Conservation (phyloP, 2,888 invertebrate species). For the Ptilodon capucinus region DNA sequence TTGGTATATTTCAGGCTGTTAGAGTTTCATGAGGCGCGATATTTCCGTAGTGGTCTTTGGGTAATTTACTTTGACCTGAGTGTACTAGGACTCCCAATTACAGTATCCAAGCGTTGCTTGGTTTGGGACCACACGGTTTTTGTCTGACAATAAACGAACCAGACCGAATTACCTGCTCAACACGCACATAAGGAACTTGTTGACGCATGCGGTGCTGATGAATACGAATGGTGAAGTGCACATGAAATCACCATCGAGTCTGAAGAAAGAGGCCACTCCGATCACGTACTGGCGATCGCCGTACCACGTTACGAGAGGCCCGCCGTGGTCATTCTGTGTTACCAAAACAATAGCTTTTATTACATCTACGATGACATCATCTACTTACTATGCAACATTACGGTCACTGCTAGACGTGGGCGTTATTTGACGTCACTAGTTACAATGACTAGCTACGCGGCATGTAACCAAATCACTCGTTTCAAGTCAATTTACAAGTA, state of each 20-base stretch:
- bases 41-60: too few relatives aligned
- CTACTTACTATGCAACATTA: too few relatives aligned
- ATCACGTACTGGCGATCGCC: constrained; percentile 30
- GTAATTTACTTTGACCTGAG: too few relatives aligned
- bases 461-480: too few relatives aligned
- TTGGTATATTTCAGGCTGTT: too few relatives aligned
- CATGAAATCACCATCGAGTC: constrained; percentile 5
- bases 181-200: constrained; percentile 4
- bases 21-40: too few relatives aligned
- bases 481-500: too few relatives aligned
- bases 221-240: constrained; percentile 9
- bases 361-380: too few relatives aligned
- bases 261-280: constrained; percentile 27
- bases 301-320: constrained; percentile 39
- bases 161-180: not conserved
- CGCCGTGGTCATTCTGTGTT: constrained; percentile 41
- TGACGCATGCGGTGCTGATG: constrained; percentile 2
- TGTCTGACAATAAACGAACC: not conserved
- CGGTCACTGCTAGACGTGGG: too few relatives aligned
- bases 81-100: not conserved
- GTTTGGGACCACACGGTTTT: not conserved
- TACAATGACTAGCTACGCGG: too few relatives aligned
- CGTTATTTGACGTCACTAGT: too few relatives aligned
- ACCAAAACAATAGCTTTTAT: too few relatives aligned
- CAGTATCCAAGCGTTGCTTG: not conserved